Evolutionary conservation across 2,113 vertebrate genomes (phyloP), one percentile per base, ranked within the genome.

Genomic region (Argyrosomus japonicus): DNA sequence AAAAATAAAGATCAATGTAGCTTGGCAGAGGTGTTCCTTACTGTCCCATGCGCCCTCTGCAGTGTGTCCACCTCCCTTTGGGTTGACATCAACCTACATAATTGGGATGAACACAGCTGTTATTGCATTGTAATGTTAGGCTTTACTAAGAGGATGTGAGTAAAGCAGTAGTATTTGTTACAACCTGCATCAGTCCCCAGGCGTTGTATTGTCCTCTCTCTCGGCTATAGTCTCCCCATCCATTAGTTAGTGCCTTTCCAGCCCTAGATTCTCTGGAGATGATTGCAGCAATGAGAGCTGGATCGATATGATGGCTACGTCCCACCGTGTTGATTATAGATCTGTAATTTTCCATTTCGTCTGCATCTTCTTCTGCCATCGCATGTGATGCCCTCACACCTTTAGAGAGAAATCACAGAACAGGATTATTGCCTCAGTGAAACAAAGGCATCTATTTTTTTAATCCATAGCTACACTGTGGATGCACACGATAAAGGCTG

Each of bases 211-310:
- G 10, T 15, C 73, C 0, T n/a, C 0, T n/a, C n/a, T n/a, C n/a
- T n/a, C n/a, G n/a, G 10, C 18, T 69, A 0, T n/a, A 0, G 48
- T 91, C 90, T n/a, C 92, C 91, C 89, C 82, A 85, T 56, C 91
- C 92, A 1, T 61, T 0, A 0, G 14, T 0, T 10, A 92, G 57
- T 1, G 0, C 1, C 1, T 85, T 91, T 80, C 92, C 91, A 32
- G 89, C 92, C 62, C 92, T 82, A 77, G 89, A 91, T 61, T 91
- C 85, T 82, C 91, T 91, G 58, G 92, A 93, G 72, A 92, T 92
- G 89, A 93, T 93, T 69, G 23, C 92, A 53, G 91, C 91, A 17
- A 93, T 93, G 14, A 93, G 67, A 56, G 85, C 85, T 4, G 92
- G 85, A 32, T 79, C 85, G 0, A 93, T 61, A 5, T 40, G 64